Percentiles rank a stretch among this genome's conserved stretches.
phyloP scores from a whole-genome alignment of 2,113 vertebrate species.

The Falcunculus frontatus region DNA sequence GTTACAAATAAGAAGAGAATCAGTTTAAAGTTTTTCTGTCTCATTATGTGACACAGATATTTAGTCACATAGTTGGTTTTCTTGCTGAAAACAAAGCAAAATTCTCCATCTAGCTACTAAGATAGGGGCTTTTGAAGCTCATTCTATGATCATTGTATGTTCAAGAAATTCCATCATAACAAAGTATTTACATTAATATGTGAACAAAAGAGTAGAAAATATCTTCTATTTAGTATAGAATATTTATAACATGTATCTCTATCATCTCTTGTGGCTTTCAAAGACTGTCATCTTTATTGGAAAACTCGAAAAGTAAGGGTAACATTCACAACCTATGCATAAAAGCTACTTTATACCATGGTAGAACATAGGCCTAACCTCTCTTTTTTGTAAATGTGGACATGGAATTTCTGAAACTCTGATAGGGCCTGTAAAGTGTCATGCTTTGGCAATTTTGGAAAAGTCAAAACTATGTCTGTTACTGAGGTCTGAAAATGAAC shows the following conservation, averaged over 20 bases:
- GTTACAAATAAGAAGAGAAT: not conserved
- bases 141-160: not conserved
- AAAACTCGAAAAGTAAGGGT: not conserved
- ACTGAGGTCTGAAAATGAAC: not conserved
- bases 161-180: not conserved
- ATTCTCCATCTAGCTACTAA: not conserved
- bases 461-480: not conserved
- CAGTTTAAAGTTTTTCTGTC: not conserved
- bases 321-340: rapidly evolving
- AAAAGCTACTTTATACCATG: not conserved
- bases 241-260: not conserved
- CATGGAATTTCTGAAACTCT: not conserved
- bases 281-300: not conserved
- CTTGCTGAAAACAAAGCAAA: not conserved
- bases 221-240: not conserved
- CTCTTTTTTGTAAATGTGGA: not conserved
- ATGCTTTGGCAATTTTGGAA: not conserved
- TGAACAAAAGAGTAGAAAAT: not conserved
- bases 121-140: not conserved
- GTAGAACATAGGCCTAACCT: not conserved
- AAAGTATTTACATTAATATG: not conserved
- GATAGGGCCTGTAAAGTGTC: not conserved
- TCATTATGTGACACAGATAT: not conserved
- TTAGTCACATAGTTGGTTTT: not conserved
- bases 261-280: not conserved